Evolutionary conservation across 2,113 vertebrate genomes (phyloP).

Genomic region (Orientallactaga bullata): DNA sequence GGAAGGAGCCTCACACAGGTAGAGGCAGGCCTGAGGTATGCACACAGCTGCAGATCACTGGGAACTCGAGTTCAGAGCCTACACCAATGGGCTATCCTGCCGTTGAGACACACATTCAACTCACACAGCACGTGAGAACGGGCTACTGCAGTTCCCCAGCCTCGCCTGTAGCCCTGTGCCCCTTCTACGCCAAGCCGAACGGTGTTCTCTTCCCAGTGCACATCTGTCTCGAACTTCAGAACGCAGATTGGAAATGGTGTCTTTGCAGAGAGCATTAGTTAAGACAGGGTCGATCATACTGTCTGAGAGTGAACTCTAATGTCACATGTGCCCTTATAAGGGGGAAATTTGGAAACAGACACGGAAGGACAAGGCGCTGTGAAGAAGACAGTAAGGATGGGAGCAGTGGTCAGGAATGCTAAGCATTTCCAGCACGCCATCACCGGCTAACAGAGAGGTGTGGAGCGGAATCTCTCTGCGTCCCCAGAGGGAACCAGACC

Average conservation of each 20-base stretch:
- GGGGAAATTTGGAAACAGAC: background rate
- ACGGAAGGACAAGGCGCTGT: background rate
- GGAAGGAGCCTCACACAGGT: background rate
- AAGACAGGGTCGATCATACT: conserved; percentile 36
- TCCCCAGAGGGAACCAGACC: background rate
- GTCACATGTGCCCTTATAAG: background rate
- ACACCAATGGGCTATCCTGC: background rate
- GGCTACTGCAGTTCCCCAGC: background rate
- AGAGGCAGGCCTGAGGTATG: background rate
- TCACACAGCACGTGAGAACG: background rate
- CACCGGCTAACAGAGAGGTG: background rate
- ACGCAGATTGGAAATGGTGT: background rate
- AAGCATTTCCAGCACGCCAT: no score
- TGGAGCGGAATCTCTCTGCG: no score
- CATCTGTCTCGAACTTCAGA: background rate
- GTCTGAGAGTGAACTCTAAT: background rate
- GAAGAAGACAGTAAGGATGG: background rate
- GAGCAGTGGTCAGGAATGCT: background rate
- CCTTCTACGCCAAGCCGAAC: background rate
- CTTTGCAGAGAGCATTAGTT: background rate
- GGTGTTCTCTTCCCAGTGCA: background rate
- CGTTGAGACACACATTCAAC: background rate
- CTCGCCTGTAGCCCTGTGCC: accelerated
- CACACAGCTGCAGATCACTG: accelerated
- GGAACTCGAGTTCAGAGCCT: background rate